phyloP scores from a whole-genome alignment of 2,888 invertebrate species.

The Dicyrtomina minuta region DNA sequence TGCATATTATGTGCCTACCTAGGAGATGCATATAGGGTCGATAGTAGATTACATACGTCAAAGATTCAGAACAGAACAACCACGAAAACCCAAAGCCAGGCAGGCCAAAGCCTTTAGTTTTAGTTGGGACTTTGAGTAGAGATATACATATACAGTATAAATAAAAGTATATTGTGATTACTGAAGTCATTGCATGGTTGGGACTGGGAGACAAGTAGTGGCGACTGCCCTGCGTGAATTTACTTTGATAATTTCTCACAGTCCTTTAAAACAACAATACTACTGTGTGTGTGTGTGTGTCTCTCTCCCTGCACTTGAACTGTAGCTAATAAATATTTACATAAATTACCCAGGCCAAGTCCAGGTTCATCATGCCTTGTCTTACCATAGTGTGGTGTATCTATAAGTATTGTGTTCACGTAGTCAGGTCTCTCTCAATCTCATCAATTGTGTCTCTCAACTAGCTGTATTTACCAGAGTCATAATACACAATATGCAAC shows the following conservation, averaged over 20 bases:
- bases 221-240: slow-evolving; percentile 32
- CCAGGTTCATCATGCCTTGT: too few relatives aligned
- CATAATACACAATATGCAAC: too few relatives aligned
- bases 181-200: too few relatives aligned
- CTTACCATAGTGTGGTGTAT: background rate
- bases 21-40: too few relatives aligned
- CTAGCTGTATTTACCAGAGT: too few relatives aligned
- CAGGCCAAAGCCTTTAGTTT: background rate
- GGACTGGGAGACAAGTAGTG: slow-evolving; percentile 11
- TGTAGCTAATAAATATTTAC: slow-evolving; percentile 30
- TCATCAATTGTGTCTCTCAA: too few relatives aligned
- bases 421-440: too few relatives aligned
- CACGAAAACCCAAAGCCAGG: too few relatives aligned
- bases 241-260: slow-evolving; percentile 32
- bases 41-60: slow-evolving; percentile 1
- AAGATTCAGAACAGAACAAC: slow-evolving; percentile 12
- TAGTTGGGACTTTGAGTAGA: too few relatives aligned
- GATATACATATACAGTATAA: too few relatives aligned
- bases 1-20: too few relatives aligned
- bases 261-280: slow-evolving; percentile 20
- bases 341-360: slow-evolving; percentile 21
- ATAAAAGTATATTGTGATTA: too few relatives aligned
- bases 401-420: background rate
- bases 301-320: slow-evolving; percentile 6
- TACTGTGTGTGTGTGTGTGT: background rate